These are phyloP conservation scores for Xiphophorus birchmanni DNA, from an alignment of 2,797 vertebrate species.

Conservation along the genomic window DNA sequence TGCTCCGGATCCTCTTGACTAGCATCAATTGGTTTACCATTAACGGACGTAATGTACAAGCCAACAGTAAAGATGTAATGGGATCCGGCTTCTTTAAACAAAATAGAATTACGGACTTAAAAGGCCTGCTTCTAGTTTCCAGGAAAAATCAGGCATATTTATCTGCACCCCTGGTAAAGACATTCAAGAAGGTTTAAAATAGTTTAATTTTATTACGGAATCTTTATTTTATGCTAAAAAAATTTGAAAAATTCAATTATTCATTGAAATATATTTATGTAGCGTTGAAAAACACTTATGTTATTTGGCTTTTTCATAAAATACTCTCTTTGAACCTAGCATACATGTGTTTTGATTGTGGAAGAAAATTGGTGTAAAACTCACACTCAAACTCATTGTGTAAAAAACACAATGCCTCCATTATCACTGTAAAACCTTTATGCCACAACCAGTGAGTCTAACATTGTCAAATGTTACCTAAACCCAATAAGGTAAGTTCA, in stretches of 20 bases:
- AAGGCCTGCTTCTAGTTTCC: not conserved
- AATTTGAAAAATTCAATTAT: not conserved
- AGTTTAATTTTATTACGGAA: not conserved
- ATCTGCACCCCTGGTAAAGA: not conserved
- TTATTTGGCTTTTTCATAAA: not conserved
- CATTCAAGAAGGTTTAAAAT: not conserved
- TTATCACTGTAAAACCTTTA: not conserved
- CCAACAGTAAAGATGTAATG: constrained; percentile 16
- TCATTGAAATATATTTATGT: not conserved
- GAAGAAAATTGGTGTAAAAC: not conserved
- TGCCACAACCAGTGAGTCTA: not conserved
- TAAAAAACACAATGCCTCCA: not conserved
- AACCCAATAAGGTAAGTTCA: not conserved
- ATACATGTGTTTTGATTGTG: not conserved
- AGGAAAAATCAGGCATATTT: not conserved
- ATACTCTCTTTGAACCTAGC: not conserved
- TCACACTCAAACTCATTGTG: too few species aligned
- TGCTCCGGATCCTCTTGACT: constrained; percentile 9
- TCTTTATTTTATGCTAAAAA: not conserved
- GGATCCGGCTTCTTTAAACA: constrained; percentile 13
- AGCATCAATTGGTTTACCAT: constrained; percentile 8
- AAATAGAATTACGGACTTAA: not conserved
- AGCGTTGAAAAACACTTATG: not conserved
- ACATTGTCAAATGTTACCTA: not conserved
- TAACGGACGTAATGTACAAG: constrained; percentile 8